Base-by-base conservation (phyloP, 2,797 vertebrate genomes). In the Sebastes variabilis region DNA sequence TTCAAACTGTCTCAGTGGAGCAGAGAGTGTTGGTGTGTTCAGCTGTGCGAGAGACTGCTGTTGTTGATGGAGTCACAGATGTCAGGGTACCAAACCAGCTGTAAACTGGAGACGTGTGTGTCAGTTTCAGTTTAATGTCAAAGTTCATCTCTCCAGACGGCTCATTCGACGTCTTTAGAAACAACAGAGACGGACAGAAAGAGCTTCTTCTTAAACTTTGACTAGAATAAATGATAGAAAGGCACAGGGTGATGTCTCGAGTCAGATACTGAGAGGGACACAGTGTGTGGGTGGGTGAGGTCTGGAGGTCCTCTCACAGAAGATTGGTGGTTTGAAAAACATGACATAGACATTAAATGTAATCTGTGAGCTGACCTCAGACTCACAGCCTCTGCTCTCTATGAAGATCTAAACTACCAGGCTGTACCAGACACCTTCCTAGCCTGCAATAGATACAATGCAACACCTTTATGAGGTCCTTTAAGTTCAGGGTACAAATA, bases 31-130 rank as follows among this genome's bases (percentile, higher is more conserved):
- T 20, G 22, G 49, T 65, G 72, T 81, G 79, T 79, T 86, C 73
- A 64, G 46, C 70, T 71, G 36, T 36, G 68, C 22, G 34, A 72
- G 61, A 66, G 49, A 76, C 69, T 24, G 38, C 8, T 77, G 66
- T 34, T 77, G 81, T 16, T 71, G 81, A 86, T 68, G 64, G 79
- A 86, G 66, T 86, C 83, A 77, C 75, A 77, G 76, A 75, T 59
- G 77, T 68, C 70, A 75, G 56, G 72, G 75, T 34, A 66, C 62
- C 70, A 73, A 83, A 83, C 54, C 79, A 85, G 46, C 46, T 83
- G 82, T 72, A 82, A 78, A 89, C 36, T 78, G 46, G 62, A 75
- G 58, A 27, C 27, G 67, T 65, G 61, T 65, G 55, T 66, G 32
- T 60, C 66, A 10, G 14, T 69, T 62, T 66, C 3, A 54, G 25